A percentile compares a stretch with the other conserved stretches of the same genome.
Conservation (phyloP, 2,113 vertebrate species). For the Papio anubis region DNA sequence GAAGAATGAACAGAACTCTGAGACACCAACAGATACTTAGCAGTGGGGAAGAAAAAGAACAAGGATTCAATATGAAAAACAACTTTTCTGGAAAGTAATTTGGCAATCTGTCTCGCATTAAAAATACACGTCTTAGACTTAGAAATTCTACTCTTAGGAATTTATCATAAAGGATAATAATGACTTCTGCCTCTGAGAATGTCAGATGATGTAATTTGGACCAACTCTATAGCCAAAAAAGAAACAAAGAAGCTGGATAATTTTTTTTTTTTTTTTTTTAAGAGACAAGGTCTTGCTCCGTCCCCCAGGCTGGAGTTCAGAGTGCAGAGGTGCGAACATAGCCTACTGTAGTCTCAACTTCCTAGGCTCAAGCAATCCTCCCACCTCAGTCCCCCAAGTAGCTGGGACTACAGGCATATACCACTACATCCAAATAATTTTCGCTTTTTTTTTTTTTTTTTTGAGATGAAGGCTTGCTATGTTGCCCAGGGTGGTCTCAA, state of each 20-base stretch:
- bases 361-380: not conserved
- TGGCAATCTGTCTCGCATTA: not conserved
- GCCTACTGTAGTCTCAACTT: no score
- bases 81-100: conserved; percentile 1
- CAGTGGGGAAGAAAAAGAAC: not conserved
- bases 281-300: not conserved
- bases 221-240: not conserved
- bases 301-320: not conserved
- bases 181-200: not conserved
- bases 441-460: not conserved
- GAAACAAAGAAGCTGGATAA: not conserved
- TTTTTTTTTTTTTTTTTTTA: not conserved
- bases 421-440: not conserved
- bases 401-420: not conserved
- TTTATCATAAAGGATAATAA: not conserved
- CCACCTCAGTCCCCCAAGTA: not conserved
- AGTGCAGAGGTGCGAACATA: not conserved
- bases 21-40: not conserved
- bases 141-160: not conserved
- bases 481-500: not conserved
- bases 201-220: not conserved
- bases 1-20: not conserved
- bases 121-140: not conserved
- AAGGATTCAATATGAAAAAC: not conserved
- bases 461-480: not conserved